Conservation (phyloP, 2,888 invertebrate genomes). For the Gibbula magus region DNA sequence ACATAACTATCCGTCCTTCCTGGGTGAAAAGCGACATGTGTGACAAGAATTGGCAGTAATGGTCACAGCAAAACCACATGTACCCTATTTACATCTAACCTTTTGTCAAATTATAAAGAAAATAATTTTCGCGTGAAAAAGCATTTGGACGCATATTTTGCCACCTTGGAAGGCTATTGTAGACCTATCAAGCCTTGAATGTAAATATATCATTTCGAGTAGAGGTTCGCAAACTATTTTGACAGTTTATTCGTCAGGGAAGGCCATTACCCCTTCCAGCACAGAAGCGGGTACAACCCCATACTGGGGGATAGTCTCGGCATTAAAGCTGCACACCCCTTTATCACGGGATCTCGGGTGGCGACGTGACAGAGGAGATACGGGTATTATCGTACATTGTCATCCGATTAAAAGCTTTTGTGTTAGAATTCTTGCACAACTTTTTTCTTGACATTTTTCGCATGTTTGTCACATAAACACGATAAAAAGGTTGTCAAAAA, state of each 20-base stretch:
- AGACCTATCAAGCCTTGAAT: slow-evolving; percentile 2
- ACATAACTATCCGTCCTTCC: background rate
- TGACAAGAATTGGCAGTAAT: slow-evolving; percentile 12
- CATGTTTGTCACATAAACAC: too few species aligned
- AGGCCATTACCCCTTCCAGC: background rate
- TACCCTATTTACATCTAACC: background rate
- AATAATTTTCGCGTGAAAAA: slow-evolving; percentile 20
- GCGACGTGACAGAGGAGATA: too few species aligned
- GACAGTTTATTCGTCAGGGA: background rate
- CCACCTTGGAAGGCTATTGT: background rate
- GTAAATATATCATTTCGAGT: slow-evolving; percentile 10
- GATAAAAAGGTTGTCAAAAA: too few species aligned
- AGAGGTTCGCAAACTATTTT: background rate
- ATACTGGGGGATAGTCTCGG: background rate
- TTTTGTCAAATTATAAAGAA: slow-evolving; percentile 5
- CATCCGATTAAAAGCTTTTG: too few species aligned
- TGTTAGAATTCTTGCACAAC: too few species aligned
- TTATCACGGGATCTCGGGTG: too few species aligned
- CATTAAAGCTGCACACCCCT: too few species aligned
- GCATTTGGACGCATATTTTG: slow-evolving; percentile 14
- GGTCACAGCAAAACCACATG: background rate
- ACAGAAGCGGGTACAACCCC: background rate
- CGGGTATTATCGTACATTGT: too few species aligned
- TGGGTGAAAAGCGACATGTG: background rate
- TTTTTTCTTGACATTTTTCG: too few species aligned